phyloP scores from a whole-genome alignment of 1,140 invertebrate genomes.

The Bombus soroeensis region DNA sequence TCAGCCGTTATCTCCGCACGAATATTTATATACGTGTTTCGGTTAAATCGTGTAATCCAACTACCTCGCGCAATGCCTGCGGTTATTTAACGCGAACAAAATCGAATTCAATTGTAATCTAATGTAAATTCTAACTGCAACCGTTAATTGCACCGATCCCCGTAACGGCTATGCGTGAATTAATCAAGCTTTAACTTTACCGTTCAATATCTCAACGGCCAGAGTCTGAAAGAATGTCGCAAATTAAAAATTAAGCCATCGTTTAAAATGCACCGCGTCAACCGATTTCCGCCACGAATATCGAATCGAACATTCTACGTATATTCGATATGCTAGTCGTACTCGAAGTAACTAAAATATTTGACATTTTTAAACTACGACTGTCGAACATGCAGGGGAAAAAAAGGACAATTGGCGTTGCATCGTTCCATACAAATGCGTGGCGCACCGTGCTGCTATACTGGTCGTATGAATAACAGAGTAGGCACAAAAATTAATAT shows the following conservation, averaged over 20 bases:
- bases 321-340: neutral
- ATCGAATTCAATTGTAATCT: slow-evolving; percentile 52
- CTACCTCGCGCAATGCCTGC: neutral
- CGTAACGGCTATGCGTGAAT: neutral
- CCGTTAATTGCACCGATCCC: neutral
- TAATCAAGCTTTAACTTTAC: neutral
- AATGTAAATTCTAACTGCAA: slow-evolving; percentile 35
- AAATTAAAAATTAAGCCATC: neutral
- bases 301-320: neutral
- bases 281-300: neutral
- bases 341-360: neutral
- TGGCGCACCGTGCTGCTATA: no score
- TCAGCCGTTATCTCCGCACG: slow-evolving; percentile 30
- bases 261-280: neutral
- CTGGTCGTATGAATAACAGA: slow-evolving; percentile 18
- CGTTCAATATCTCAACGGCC: neutral
- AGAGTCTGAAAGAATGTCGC: neutral
- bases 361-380: neutral
- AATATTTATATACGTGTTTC: slow-evolving; percentile 50
- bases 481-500: slow-evolving; percentile 26
- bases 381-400: neutral
- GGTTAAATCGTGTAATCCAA: slow-evolving; percentile 41
- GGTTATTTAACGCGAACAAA: slow-evolving; percentile 41
- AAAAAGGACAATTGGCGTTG: neutral
- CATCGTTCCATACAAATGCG: neutral